Evolutionary conservation across 1,140 invertebrate genomes (phyloP).

Genomic region (Drosophila albomicans): DNA sequence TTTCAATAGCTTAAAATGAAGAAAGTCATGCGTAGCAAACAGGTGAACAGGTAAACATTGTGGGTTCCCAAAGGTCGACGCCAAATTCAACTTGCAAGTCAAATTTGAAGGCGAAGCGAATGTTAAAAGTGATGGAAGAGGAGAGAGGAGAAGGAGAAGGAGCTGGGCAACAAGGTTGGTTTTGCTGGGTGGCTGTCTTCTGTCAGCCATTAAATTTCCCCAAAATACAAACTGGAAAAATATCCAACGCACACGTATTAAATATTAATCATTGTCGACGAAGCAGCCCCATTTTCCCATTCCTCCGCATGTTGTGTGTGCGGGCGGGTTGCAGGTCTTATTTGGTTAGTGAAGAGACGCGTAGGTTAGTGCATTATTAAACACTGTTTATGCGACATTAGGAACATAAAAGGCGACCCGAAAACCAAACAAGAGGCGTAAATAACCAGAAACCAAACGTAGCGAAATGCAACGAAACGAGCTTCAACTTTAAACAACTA

Average conservation of each 20-base stretch:
- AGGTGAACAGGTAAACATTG: slow-evolving; percentile 63
- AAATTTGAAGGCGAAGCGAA: slow-evolving; percentile 46
- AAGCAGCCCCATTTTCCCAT: slow-evolving; percentile 22
- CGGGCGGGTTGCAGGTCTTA: slow-evolving; percentile 52
- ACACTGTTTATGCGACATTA: slow-evolving; percentile 82
- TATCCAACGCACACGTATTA: slow-evolving; percentile 73
- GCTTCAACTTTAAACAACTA: slow-evolving; percentile 32
- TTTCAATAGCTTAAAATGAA: slow-evolving; percentile 64
- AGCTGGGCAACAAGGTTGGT: background rate
- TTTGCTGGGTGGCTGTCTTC: slow-evolving; percentile 10
- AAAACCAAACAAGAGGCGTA: slow-evolving; percentile 17
- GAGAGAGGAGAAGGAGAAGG: background rate
- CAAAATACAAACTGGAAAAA: slow-evolving; percentile 71
- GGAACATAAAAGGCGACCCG: slow-evolving; percentile 72
- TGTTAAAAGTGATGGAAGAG: background rate
- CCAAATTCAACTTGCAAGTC: slow-evolving; percentile 44
- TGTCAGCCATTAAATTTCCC: slow-evolving; percentile 75
- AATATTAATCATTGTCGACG: slow-evolving; percentile 77
- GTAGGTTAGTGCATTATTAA: slow-evolving; percentile 79
- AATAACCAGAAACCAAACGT: slow-evolving; percentile 41
- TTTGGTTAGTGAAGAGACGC: slow-evolving; percentile 72
- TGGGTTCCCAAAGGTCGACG: slow-evolving; percentile 56
- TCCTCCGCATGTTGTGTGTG: slow-evolving; percentile 9
- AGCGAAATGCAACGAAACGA: slow-evolving; percentile 2
- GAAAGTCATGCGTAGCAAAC: slow-evolving; percentile 36